Percentiles rank a stretch among this genome's conserved stretches.
These are phyloP conservation scores for Sebastes schlegelii DNA, from an alignment of 2,113 vertebrate genomes.

Conservation along the genomic window DNA sequence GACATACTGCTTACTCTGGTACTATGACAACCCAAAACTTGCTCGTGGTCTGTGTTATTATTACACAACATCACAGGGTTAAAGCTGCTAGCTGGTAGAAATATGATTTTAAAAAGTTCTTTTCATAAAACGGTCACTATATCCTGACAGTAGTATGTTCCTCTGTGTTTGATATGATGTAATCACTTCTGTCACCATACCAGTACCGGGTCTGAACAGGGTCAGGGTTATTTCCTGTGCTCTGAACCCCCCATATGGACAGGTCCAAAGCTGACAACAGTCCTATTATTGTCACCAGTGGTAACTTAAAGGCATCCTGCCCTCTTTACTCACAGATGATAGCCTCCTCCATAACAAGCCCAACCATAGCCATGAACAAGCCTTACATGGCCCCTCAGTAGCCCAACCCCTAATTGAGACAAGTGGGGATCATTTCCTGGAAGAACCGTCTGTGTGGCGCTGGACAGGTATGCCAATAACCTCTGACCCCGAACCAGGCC, in stretches of 20 bases:
- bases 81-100: too few species aligned
- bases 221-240: conserved; percentile 55
- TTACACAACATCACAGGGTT: too few species aligned
- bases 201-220: conserved; percentile 29
- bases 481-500: conserved; percentile 72
- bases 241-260: conserved; percentile 30
- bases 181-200: conserved; percentile 54
- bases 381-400: conserved; percentile 47
- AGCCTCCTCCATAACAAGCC: conserved; percentile 42
- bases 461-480: conserved; percentile 81
- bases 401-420: conserved; percentile 78
- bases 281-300: conserved; percentile 33
- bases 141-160: too few species aligned
- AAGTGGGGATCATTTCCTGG: conserved; percentile 81
- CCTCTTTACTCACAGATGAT: conserved; percentile 57
- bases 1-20: too few species aligned
- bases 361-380: conserved; percentile 71
- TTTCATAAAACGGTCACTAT: too few species aligned
- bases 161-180: background rate
- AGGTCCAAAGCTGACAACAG: conserved; percentile 26
- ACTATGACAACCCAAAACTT: background rate
- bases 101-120: too few species aligned
- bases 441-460: conserved; percentile 71
- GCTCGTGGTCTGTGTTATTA: background rate
- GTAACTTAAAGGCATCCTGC: conserved; percentile 33